phyloP scores from a whole-genome alignment of 1,140 invertebrate species.

The Drosophila trapezifrons region DNA sequence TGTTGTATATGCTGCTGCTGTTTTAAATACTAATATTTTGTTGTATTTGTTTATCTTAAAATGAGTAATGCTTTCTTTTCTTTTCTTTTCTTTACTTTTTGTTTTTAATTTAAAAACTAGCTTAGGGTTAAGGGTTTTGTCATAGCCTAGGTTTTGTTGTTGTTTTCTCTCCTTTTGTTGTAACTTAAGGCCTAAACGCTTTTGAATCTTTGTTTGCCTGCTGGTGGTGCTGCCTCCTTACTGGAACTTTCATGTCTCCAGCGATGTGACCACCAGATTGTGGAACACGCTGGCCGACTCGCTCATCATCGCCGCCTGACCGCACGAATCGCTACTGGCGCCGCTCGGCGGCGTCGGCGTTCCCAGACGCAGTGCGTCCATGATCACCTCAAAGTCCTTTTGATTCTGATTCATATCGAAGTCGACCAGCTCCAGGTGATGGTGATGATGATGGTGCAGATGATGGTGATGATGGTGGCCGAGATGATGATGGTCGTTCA shows the following conservation, averaged over 20 bases:
- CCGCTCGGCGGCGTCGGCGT: conserved; percentile 83
- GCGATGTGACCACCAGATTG: conserved; percentile 87
- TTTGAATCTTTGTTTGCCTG: conserved; percentile 33
- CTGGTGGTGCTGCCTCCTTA: conserved; percentile 32
- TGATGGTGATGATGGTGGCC: conserved; percentile 14
- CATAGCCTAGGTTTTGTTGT: conserved; percentile 38
- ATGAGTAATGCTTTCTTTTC: conserved; percentile 47
- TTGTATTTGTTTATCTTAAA: conserved; percentile 24
- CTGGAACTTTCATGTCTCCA: conserved; percentile 87
- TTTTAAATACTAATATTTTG: conserved; percentile 9
- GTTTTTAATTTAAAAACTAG: neutral
- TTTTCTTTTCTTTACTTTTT: neutral
- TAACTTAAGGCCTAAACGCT: conserved; percentile 20
- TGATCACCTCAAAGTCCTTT: conserved; percentile 84
- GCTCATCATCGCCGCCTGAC: conserved; percentile 89
- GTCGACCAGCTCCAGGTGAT: conserved; percentile 81
- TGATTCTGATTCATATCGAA: conserved; percentile 84
- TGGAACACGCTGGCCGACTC: conserved; percentile 89
- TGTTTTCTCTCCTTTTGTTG: conserved; percentile 6
- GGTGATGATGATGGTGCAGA: conserved; percentile 27
- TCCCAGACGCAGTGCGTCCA: conserved; percentile 84
- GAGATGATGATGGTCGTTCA: conserved; percentile 8
- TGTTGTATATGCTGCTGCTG: conserved; percentile 17
- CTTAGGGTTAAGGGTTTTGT: conserved; percentile 12
- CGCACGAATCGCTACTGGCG: conserved; percentile 85